These are phyloP conservation scores for Naja naja DNA, from an alignment of 2,113 vertebrate species.

Conservation along the genomic window DNA sequence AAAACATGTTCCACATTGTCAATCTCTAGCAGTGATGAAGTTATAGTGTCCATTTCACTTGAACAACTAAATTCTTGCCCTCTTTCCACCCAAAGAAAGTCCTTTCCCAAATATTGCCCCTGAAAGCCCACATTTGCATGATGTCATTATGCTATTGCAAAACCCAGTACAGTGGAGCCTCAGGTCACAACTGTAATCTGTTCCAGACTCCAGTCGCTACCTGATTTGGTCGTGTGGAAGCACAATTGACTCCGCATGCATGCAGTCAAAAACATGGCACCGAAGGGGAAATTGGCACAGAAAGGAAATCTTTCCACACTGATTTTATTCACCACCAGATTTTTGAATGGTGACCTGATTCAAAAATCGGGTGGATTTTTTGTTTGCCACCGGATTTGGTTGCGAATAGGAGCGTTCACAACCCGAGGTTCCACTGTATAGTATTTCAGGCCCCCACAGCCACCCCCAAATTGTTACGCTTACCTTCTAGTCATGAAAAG, in stretches of 20 bases:
- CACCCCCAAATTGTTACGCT: neutral
- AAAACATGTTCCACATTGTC: neutral
- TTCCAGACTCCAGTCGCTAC: too few species aligned
- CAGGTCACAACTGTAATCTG: too few species aligned
- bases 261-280: too few species aligned
- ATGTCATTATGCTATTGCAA: neutral
- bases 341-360: too few species aligned
- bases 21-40: neutral
- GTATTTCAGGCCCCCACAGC: neutral
- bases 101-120: neutral
- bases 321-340: too few species aligned
- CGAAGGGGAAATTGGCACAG: too few species aligned
- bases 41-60: neutral
- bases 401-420: too few species aligned
- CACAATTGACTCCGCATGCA: too few species aligned
- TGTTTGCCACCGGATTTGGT: too few species aligned
- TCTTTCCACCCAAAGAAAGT: neutral
- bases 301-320: too few species aligned
- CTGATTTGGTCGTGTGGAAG: too few species aligned
- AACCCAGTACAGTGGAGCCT: neutral
- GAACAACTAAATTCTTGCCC: neutral
- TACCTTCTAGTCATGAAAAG: neutral
- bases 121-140: neutral
- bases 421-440: neutral
- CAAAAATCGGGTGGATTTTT: too few species aligned